Conservation (phyloP, 2,888 invertebrate genomes). For the Ditylenchus weischeri region DNA sequence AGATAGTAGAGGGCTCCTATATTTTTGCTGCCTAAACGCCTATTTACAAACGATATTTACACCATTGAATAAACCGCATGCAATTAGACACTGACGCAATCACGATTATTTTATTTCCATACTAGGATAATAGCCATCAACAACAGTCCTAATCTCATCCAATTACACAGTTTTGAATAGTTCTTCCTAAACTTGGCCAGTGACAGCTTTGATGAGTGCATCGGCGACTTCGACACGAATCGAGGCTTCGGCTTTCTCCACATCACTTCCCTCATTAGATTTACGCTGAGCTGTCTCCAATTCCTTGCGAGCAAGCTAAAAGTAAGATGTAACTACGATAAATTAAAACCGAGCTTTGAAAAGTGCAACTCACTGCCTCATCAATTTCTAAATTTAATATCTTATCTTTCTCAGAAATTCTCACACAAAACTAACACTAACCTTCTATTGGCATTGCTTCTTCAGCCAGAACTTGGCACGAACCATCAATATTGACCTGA, state of each 20-base stretch:
- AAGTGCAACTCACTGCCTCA: slow-evolving; percentile 42
- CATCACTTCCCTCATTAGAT: slow-evolving; percentile 41
- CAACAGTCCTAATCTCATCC: no score
- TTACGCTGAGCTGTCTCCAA: slow-evolving; percentile 51
- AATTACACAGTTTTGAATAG: no score
- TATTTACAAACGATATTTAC: no score
- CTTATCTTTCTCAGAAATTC: no score
- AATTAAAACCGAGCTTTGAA: neutral
- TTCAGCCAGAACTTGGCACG: slow-evolving; percentile 56
- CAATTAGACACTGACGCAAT: no score
- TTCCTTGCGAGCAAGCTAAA: slow-evolving; percentile 42
- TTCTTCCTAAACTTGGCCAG: slow-evolving; percentile 26
- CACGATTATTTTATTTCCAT: no score
- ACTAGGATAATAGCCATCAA: no score
- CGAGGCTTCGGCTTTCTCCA: slow-evolving; percentile 52
- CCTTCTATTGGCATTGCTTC: slow-evolving; percentile 41
- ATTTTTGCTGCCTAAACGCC: no score
- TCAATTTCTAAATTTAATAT: slow-evolving; percentile 41
- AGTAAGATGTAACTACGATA: slow-evolving; percentile 10
- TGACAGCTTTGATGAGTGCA: slow-evolving; percentile 50
- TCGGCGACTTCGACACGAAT: slow-evolving; percentile 55
- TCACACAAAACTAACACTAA: slow-evolving; percentile 36
- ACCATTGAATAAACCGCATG: no score
- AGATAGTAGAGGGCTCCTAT: no score
- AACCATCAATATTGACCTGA: slow-evolving; percentile 46